Evolutionary conservation across 2,113 vertebrate species (phyloP), one percentile per base, ranked within the genome.

Genomic region (Anthoscopus minutus): DNA sequence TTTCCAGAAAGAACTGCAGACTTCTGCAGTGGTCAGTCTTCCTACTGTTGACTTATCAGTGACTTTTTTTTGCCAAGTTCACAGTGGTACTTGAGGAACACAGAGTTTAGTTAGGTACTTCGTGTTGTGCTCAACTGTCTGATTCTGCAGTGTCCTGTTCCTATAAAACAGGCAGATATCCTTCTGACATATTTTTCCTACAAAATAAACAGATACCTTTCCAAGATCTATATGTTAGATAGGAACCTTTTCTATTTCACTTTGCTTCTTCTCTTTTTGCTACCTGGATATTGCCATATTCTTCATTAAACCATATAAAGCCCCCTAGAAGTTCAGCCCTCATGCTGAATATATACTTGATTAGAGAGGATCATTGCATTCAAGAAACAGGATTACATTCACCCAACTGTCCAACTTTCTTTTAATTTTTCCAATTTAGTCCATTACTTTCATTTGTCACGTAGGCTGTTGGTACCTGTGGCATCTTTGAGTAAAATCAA

Each of bases 321-420:
- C 40, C 73, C 83, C 45, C 31, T 65, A 62, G 61, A 87, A 62
- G 45, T 89, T 74, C 60, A 78, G 4, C 24, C 24, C n/a, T 61
- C 14, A 2, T 38, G 19, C 35, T 78, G 56, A 85, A 56, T 65
- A 60, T 53, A 69, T 38, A 58, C 31, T 78, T 45, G 24, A 69
- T 76, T 78, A 23, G 50, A 76, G 40, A 81, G 18, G 19, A 81
- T 40, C 57, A 31, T 81, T 15, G 1, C 38, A 16, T 92, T 92
- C 33, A 56, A 62, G 74, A 96, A 81, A 77, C 66, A 92, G 80
- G 81, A 92, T 84, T 93, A n/a, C 53, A 51, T 84, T 92, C 65
- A 77, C 37, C 11, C 44, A 89, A 3, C n/a, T 91, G 33, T 44
- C 48, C 2, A 3, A 16, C 53, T 37, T 92, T 50, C 37, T 89